Base-by-base conservation (phyloP, 1,140 invertebrate genomes). In the Bombus turneri region DNA sequence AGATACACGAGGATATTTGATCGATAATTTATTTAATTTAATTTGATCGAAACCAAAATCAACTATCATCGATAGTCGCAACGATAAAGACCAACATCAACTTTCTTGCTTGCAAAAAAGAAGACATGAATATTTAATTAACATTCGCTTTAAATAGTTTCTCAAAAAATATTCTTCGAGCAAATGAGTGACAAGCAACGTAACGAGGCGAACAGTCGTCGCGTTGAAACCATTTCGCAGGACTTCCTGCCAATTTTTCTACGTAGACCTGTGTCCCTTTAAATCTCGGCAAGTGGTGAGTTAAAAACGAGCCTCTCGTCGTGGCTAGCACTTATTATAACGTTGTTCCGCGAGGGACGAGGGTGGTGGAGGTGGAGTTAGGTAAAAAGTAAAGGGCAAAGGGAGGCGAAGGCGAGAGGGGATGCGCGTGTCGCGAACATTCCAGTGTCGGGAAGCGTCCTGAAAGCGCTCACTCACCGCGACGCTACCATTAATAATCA, bases 401-500 rank as follows among this genome's bases (percentile, higher is more conserved):
- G 90, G 73, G 43, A 43, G 69, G 71, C 80, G 81, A 75, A 47
- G 74, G 74, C 74, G 71, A 64, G 83, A 53, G 74, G 12, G 68
- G 37, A 15, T 22, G 86, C 82, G 89, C 87, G 87, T 92, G 90
- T 91, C 88, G 87, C 88, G 87, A 86, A 86, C 87, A 94, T 92
- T 89, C 89, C 88, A 76, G 69, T 92, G 93, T 93, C 93, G 88
- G 69, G 86, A 73, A 83, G 81, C 81, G 87, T 92, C 91, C 83
- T 82, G 85, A 82, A 87, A 88, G 84, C 91, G 87, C 86, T 94
- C 91, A 85, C 91, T 94, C 94, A 94, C 80, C 88, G 76, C 85
- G 92, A 92, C 90, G 91, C 88, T 87, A 86, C 89, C 92, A 94
- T 94, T 94, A 93, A 94, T 94, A 93, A 93, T 92, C 90, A 92